Percentiles rank a stretch among this genome's conserved stretches.
These are phyloP conservation scores for Pardalotus punctatus DNA, from an alignment of 2,113 vertebrate species.

Conservation along the genomic window DNA sequence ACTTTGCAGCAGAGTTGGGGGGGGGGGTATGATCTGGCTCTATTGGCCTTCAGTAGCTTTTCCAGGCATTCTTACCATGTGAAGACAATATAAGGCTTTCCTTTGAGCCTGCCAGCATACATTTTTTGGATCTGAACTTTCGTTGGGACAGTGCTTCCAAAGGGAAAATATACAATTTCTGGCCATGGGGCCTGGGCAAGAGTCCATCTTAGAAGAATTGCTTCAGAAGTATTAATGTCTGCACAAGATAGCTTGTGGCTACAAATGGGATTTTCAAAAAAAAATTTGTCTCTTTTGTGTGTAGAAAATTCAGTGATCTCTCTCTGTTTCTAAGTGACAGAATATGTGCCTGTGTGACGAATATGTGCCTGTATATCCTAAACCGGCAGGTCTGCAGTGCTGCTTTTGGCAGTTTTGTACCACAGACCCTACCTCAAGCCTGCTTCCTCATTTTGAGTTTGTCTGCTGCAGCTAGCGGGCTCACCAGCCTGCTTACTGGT, in stretches of 20 bases:
- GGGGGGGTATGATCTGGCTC: background rate
- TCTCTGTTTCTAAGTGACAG: background rate
- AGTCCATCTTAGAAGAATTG: background rate
- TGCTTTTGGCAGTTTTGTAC: background rate
- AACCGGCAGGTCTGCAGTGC: background rate
- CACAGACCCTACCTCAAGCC: background rate
- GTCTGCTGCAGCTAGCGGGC: background rate
- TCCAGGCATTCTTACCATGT: background rate
- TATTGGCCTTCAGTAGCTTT: background rate
- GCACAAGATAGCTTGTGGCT: background rate
- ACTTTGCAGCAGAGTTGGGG: background rate
- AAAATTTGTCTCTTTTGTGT: background rate
- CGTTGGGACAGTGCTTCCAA: background rate
- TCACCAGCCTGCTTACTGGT: background rate
- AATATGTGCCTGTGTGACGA: background rate
- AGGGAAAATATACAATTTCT: background rate
- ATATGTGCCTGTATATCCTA: background rate
- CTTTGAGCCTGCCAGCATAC: background rate
- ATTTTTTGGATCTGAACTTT: background rate
- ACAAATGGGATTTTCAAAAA: background rate
- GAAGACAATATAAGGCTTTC: background rate
- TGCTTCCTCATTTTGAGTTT: background rate
- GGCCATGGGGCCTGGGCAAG: background rate
- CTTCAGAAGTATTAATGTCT: background rate
- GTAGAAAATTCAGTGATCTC: background rate